These are phyloP conservation scores for Ceratothoa steindachneri DNA, from an alignment of 2,888 invertebrate genomes.

Conservation along the genomic window DNA sequence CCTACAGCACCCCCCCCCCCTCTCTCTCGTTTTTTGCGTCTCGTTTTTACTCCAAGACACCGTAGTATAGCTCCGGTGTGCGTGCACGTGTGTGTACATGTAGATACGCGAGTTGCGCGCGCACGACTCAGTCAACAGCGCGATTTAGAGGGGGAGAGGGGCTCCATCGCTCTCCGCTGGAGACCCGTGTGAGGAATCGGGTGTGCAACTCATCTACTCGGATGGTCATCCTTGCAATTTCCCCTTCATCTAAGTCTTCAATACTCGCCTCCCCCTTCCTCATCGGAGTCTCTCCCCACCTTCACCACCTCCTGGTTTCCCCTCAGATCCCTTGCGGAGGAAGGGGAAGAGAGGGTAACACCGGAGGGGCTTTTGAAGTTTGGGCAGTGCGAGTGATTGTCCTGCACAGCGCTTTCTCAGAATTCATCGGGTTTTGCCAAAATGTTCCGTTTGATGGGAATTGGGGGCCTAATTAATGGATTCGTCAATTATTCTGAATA, in stretches of 20 bases:
- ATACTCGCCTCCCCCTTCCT: background rate
- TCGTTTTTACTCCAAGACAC: background rate
- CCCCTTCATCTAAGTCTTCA: constrained; percentile 15
- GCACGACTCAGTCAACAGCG: too few relatives aligned
- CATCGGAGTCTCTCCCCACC: too few relatives aligned
- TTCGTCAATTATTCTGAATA: constrained; percentile 12
- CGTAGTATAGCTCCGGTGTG: background rate
- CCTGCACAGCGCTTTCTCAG: constrained; percentile 15
- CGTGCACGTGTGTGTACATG: background rate
- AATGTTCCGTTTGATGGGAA: constrained; percentile 32
- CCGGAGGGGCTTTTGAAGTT: constrained; percentile 43
- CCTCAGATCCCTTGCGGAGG: constrained; percentile 4
- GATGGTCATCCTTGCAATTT: constrained; percentile 12
- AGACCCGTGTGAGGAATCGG: background rate
- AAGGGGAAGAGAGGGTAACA: constrained; percentile 4
- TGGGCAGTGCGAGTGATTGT: constrained; percentile 43
- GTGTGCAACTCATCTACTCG: constrained; percentile 4
- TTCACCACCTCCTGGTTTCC: background rate
- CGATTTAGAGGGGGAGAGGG: too few relatives aligned
- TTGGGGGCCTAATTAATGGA: background rate
- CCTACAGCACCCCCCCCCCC: background rate
- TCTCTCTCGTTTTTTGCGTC: background rate
- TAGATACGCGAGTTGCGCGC: too few relatives aligned
- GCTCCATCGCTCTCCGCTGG: too few relatives aligned
- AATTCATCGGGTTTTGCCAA: constrained; percentile 28